These are phyloP conservation scores for Platygyra sinensis DNA, from an alignment of 64 coral and sea anemone species.

Conservation along the genomic window DNA sequence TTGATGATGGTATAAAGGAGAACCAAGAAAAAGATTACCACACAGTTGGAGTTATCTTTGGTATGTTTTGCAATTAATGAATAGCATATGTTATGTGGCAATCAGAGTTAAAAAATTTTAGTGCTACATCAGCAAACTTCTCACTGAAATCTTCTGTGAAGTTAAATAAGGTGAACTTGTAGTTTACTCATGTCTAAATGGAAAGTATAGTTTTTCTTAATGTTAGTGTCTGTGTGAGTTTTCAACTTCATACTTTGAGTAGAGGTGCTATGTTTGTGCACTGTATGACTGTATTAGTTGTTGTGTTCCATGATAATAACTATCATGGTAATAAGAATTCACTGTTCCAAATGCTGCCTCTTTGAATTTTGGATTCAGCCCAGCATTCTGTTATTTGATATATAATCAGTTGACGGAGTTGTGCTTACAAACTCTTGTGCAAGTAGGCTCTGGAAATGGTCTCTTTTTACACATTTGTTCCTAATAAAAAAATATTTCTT, in stretches of 20 bases:
- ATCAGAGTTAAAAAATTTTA: neutral
- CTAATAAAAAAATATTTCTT: no score
- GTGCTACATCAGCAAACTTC: constrained; percentile 1
- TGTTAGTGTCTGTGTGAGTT: neutral
- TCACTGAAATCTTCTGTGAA: neutral
- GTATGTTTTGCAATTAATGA: neutral
- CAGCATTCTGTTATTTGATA: neutral
- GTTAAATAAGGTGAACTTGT: neutral
- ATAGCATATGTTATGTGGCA: neutral
- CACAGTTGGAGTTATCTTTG: constrained; percentile 7
- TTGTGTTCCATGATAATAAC: constrained; percentile 7
- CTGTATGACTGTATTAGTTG: neutral
- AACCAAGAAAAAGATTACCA: constrained; percentile 7
- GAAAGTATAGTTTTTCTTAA: neutral
- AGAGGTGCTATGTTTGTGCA: neutral
- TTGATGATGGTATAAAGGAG: constrained; percentile 1
- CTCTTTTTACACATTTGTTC: neutral
- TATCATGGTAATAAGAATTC: no score
- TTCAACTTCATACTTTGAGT: neutral
- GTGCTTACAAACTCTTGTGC: neutral
- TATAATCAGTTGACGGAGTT: neutral
- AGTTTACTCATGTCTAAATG: neutral
- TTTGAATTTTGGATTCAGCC: constrained; percentile 6
- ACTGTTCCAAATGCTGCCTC: neutral
- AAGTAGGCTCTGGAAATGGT: neutral